A percentile compares a stretch with the other conserved stretches of the same genome.
Conservation (phyloP, 2,888 invertebrate species). For the Orchesellides sinensis region DNA sequence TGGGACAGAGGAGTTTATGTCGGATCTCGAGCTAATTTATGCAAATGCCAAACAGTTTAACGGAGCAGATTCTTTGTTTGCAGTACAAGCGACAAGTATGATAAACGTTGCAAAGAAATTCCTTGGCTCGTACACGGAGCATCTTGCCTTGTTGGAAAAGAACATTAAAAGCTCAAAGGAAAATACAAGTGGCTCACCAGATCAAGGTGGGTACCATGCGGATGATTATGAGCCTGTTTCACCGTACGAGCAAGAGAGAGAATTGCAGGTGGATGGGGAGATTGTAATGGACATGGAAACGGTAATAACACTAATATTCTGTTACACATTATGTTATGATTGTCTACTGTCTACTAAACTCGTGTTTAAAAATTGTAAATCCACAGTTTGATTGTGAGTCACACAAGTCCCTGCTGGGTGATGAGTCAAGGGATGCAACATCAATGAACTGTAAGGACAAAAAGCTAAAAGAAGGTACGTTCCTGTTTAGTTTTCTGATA, state of each 20-base stretch:
- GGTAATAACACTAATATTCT: slow-evolving; percentile 18
- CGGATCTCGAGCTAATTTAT: slow-evolving; percentile 91
- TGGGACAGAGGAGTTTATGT: slow-evolving; percentile 90
- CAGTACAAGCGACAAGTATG: slow-evolving; percentile 89
- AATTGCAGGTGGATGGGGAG: slow-evolving; percentile 55
- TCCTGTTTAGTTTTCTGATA: neutral
- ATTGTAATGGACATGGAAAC: slow-evolving; percentile 50
- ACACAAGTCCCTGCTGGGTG: slow-evolving; percentile 37
- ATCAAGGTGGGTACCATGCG: slow-evolving; percentile 52
- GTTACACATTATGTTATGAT: neutral
- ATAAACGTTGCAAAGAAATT: slow-evolving; percentile 82
- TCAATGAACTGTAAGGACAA: slow-evolving; percentile 41
- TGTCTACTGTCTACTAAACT: neutral
- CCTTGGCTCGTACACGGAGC: slow-evolving; percentile 76
- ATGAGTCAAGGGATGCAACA: slow-evolving; percentile 44
- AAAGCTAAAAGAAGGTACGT: slow-evolving; percentile 61
- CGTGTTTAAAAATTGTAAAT: neutral
- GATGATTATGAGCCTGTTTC: slow-evolving; percentile 58
- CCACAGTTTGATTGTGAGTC: slow-evolving; percentile 45
- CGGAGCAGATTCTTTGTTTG: slow-evolving; percentile 91
- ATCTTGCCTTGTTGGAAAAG: slow-evolving; percentile 65
- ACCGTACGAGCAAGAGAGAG: slow-evolving; percentile 39
- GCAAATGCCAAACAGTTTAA: slow-evolving; percentile 95
- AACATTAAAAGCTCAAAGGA: slow-evolving; percentile 64
- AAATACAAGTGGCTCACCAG: slow-evolving; percentile 20